A percentile compares a stretch with the other conserved stretches of the same genome.
phyloP scores from a whole-genome alignment of 2,888 invertebrate genomes.

The Nymphalis c-album region DNA sequence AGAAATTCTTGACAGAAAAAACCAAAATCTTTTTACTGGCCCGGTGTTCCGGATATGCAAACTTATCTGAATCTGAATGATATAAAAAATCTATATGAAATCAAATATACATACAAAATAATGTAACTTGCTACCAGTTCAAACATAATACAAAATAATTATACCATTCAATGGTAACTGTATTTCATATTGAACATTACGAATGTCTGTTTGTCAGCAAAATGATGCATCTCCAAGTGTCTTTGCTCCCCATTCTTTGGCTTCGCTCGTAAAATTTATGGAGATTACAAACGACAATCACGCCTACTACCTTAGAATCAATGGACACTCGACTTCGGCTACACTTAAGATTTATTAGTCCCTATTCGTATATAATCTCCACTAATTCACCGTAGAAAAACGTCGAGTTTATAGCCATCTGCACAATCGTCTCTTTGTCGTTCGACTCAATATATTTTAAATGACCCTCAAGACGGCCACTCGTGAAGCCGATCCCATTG shows the following conservation, averaged over 20 bases:
- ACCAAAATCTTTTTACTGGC: too few species aligned
- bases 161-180: conserved; percentile 14
- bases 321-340: conserved; percentile 59
- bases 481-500: conserved; percentile 65
- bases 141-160: conserved; percentile 17
- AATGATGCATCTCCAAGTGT: conserved; percentile 25
- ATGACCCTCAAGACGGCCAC: conserved; percentile 69
- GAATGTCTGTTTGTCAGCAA: conserved; percentile 33
- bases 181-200: conserved; percentile 16
- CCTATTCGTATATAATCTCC: conserved; percentile 75
- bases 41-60: too few species aligned
- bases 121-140: background rate
- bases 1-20: too few species aligned
- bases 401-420: conserved; percentile 67
- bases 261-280: conserved; percentile 62
- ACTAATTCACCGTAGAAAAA: conserved; percentile 79
- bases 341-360: conserved; percentile 73
- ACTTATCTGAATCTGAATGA: background rate
- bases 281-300: conserved; percentile 71
- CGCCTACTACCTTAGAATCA: conserved; percentile 70
- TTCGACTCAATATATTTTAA: conserved; percentile 77
- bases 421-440: conserved; percentile 74
- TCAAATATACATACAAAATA: background rate
- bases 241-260: conserved; percentile 26
- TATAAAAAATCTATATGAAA: too few species aligned